These are phyloP conservation scores for Pempheris klunzingeri DNA, from an alignment of 2,797 vertebrate genomes.

Conservation along the genomic window DNA sequence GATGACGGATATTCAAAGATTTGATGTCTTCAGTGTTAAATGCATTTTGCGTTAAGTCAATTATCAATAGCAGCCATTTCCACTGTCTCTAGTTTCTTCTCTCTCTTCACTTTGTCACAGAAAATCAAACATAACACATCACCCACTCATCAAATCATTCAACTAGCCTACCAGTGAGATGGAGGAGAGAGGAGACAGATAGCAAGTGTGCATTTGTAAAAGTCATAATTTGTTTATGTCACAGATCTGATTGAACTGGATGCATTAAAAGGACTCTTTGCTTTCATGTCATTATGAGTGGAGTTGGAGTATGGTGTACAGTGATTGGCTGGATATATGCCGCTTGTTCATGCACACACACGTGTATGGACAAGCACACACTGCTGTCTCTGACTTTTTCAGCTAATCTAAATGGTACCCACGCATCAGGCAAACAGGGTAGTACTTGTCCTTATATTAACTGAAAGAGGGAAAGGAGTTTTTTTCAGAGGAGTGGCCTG, in stretches of 20 bases:
- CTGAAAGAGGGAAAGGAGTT: slow-evolving; percentile 22
- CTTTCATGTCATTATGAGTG: slow-evolving; percentile 33
- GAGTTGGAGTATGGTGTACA: background rate
- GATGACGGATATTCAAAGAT: slow-evolving; percentile 15
- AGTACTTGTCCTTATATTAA: slow-evolving; percentile 20
- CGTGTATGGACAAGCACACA: slow-evolving; percentile 20
- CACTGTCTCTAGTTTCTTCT: slow-evolving; percentile 40
- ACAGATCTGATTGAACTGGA: slow-evolving; percentile 45
- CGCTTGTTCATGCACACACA: slow-evolving; percentile 20
- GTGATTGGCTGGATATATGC: slow-evolving; percentile 9
- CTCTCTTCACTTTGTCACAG: slow-evolving; percentile 66
- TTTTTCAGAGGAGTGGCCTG: slow-evolving; percentile 20
- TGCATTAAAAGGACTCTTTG: slow-evolving; percentile 27
- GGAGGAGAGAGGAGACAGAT: slow-evolving; percentile 48
- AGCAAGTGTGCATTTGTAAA: slow-evolving; percentile 58
- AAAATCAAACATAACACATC: slow-evolving; percentile 79
- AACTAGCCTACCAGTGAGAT: slow-evolving; percentile 59
- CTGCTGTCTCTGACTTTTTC: slow-evolving; percentile 15
- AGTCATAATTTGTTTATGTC: slow-evolving; percentile 59
- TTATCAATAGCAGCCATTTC: slow-evolving; percentile 59
- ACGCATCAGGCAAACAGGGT: slow-evolving; percentile 31
- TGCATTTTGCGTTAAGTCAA: slow-evolving; percentile 30
- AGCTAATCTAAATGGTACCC: slow-evolving; percentile 24
- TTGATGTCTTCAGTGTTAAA: slow-evolving; percentile 25
- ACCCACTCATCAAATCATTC: slow-evolving; percentile 78